phyloP scores from a whole-genome alignment of 1,140 invertebrate species.

The Oryctes rhinoceros region DNA sequence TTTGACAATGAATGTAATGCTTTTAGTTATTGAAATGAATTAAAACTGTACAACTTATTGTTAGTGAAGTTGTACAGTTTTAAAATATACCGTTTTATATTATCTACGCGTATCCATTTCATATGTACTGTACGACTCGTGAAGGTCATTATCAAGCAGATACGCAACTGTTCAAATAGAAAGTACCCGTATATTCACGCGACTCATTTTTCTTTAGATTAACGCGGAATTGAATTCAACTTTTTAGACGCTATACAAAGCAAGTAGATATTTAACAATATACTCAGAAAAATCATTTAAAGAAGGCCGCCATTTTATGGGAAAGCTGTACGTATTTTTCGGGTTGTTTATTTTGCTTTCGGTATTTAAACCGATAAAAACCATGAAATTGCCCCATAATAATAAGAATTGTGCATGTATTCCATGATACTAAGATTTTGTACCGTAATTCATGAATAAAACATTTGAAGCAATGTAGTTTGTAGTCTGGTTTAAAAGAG shows the following conservation, averaged over 20 bases:
- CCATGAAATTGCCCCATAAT: too few species aligned
- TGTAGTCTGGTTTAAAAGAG: not conserved
- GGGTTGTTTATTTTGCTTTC: too few species aligned
- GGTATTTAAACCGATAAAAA: too few species aligned
- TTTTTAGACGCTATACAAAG: not conserved
- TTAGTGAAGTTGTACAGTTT: too few species aligned
- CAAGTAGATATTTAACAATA: not conserved
- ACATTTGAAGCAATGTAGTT: not conserved
- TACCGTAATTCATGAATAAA: not conserved
- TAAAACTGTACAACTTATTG: too few species aligned
- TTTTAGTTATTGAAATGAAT: too few species aligned
- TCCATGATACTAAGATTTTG: not conserved
- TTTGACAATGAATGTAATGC: too few species aligned
- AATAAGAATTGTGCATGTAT: not conserved
- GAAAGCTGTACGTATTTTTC: too few species aligned
- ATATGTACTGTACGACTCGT: not conserved
- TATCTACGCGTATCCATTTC: not conserved
- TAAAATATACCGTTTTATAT: too few species aligned
- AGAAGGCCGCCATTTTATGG: too few species aligned
- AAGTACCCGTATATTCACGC: not conserved
- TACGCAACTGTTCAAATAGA: slow-evolving; percentile 27
- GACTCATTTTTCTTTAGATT: not conserved
- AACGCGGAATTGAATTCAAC: not conserved
- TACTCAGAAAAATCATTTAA: too few species aligned
- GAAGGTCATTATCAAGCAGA: slow-evolving; percentile 16